A percentile compares a stretch with the other conserved stretches of the same genome.
These are phyloP conservation scores for Petaurus breviceps DNA, from an alignment of 2,113 vertebrate genomes.

Conservation along the genomic window DNA sequence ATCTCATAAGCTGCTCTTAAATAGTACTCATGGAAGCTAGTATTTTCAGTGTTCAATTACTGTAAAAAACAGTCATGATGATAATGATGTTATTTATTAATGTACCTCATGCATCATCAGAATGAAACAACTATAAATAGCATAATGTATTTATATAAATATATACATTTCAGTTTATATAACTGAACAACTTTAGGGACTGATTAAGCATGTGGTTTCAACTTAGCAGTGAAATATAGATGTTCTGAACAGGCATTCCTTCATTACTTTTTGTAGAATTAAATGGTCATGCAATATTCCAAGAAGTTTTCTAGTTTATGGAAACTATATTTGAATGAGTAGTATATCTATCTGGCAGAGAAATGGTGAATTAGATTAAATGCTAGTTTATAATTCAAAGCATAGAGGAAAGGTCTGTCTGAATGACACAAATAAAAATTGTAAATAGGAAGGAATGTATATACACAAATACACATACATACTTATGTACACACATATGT, in stretches of 20 bases:
- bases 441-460: too few relatives aligned
- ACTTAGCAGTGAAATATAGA: conserved; percentile 39
- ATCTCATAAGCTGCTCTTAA: conserved; percentile 38
- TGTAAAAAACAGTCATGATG: conserved; percentile 31
- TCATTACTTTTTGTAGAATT: conserved; percentile 11
- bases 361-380: background rate
- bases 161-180: background rate
- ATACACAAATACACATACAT: too few relatives aligned
- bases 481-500: too few relatives aligned
- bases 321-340: background rate
- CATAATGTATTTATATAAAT: conserved; percentile 17
- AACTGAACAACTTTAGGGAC: conserved; percentile 14
- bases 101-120: conserved; percentile 34
- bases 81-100: conserved; percentile 59
- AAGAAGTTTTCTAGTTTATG: background rate
- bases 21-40: background rate
- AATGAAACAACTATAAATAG: conserved; percentile 30
- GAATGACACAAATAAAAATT: too few relatives aligned
- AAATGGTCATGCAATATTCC: background rate
- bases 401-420: too few relatives aligned
- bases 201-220: background rate
- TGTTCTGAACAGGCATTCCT: background rate
- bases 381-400: background rate
- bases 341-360: background rate
- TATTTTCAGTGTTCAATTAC: conserved; percentile 65